Evolutionary conservation across 2,113 vertebrate species (phyloP), one percentile per base, ranked within the genome.

Genomic region (Aegotheles bennettii): DNA sequence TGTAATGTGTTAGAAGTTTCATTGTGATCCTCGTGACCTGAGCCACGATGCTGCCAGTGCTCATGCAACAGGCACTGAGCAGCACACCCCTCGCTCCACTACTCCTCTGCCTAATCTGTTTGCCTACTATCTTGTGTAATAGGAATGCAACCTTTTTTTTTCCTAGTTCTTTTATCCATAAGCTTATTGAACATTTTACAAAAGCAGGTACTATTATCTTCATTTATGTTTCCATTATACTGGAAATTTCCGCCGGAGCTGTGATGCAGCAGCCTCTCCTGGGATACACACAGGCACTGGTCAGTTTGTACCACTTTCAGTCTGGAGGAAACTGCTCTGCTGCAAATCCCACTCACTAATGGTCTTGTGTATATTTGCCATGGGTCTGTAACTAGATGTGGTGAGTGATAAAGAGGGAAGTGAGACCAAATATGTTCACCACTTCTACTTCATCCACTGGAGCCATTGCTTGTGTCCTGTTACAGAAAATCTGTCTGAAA

Each of bases 261-360:
- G 51, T 47, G 48, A 5, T 78, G 68, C 38, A 73, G 38, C 64
- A 90, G 45, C 64, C 38, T 70, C 35, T 76, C 29, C 6, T 0
- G 0, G 25, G 16, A 31, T 31, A 7, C 4, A 20, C 17, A 4
- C 3, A 4, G 69, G 36, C 28, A 51, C 48, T 8, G 69, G 60
- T 68, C 73, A 47, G 88, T 90, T 75, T 64, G n/a, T 63, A 45
- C 73, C 61, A 40, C 82, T 79, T 75, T 68, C 16, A 75, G 73
- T 36, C 60, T 89, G 79, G 59, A 76, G 38, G 24, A 91, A 93
- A 63, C 85, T 51, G 59, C 90, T 95, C 45, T 88, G 48, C 75
- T 91, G 59, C 71, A 84, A 61, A 57, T 63, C 35, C 51, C 28
- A 28, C 42, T 74, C 54, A 18, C 29, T 81, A 43, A 68, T 57